Conservation (phyloP, 1,140 invertebrate genomes). For the Procambarus clarkii region DNA sequence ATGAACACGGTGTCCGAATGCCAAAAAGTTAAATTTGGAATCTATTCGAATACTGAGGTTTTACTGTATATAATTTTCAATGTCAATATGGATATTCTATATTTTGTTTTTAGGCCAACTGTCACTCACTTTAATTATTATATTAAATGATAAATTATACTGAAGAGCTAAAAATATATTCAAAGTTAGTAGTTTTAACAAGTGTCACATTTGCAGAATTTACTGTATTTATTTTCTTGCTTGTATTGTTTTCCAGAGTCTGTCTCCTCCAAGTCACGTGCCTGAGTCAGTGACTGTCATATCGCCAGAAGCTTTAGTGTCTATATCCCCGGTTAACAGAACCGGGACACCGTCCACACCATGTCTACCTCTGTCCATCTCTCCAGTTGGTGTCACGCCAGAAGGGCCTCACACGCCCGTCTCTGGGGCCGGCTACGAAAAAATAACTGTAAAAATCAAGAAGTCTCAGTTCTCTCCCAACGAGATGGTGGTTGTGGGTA, state of each 20-base stretch:
- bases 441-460: constrained; percentile 69
- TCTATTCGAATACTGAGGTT: too few species aligned
- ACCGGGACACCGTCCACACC: neutral
- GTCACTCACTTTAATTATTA: too few species aligned
- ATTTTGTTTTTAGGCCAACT: too few species aligned
- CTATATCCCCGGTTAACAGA: neutral
- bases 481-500: constrained; percentile 72
- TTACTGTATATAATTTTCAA: too few species aligned
- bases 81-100: too few species aligned
- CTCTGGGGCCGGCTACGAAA: constrained; percentile 39
- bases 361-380: constrained; percentile 7
- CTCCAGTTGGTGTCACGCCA: constrained; percentile 4
- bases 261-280: constrained; percentile 26
- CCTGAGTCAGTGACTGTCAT: constrained; percentile 20
- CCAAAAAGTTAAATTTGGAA: too few species aligned
- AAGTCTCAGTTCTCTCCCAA: constrained; percentile 71
- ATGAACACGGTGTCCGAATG: too few species aligned
- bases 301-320: constrained; percentile 1
- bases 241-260: neutral
- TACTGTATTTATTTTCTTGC: neutral
- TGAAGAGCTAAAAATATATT: too few species aligned
- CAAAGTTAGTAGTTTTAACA: neutral
- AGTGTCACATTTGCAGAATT: neutral
- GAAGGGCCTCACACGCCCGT: constrained; percentile 10
- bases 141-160: too few species aligned